Evolutionary conservation across 2,797 vertebrate species (phyloP).

Genomic region (Petrocephalus sullivani): DNA sequence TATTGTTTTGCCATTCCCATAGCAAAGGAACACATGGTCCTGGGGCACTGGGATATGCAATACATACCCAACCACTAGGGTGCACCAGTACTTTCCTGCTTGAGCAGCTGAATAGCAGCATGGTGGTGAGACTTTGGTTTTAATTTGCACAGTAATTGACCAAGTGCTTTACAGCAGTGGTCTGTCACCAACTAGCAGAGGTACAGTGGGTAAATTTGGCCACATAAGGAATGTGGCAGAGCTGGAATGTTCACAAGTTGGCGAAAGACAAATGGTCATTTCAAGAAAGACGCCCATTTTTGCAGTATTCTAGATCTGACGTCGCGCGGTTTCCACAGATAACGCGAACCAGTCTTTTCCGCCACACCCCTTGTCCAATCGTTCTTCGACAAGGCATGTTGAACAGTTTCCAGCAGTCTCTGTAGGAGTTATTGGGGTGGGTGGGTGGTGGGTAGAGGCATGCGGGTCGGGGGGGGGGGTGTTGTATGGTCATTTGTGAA

Average conservation of each 20-base stretch:
- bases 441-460: not conserved
- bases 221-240: constrained; percentile 46
- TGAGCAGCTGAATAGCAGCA: not conserved
- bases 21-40: not conserved
- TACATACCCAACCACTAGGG: not conserved
- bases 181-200: not conserved
- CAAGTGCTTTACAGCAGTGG: not conserved
- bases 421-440: not conserved
- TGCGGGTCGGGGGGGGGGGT: not conserved
- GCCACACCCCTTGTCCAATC: not conserved
- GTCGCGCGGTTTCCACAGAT: constrained; percentile 29
- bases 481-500: not conserved
- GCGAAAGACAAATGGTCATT: constrained; percentile 58
- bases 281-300: constrained; percentile 43
- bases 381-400: not conserved
- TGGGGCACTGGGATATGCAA: not conserved
- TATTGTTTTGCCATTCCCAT: constrained; percentile 5
- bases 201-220: constrained; percentile 41
- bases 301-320: constrained; percentile 32
- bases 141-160: not conserved
- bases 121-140: not conserved
- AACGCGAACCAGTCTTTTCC: constrained; percentile 20
- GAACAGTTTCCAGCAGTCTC: not conserved
- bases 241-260: constrained; percentile 60
- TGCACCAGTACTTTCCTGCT: not conserved